Evolutionary conservation across 1,140 invertebrate species (phyloP), one percentile per base, ranked within the genome.

Genomic region (Sycobia sp.): DNA sequence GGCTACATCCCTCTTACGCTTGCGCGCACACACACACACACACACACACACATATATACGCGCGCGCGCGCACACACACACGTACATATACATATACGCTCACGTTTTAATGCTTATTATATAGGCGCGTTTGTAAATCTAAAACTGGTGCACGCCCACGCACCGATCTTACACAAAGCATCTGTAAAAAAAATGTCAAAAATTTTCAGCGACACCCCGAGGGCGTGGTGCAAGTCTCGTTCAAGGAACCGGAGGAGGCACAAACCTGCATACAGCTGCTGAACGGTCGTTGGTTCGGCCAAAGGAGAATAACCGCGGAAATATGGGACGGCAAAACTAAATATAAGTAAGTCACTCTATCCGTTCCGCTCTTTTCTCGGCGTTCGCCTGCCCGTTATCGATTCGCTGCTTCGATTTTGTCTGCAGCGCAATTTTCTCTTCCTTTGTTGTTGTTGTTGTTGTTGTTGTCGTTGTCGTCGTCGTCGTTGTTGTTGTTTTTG

Each of bases 251-350:
- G 1, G 95, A 96, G 76, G 90, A 93, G 72, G 96, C 97, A 2
- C 95, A 99, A 82, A 84, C 88, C 36, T 96, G 96, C 56, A 88
- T 99, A 13, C 83, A 88, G 67, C 84, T 95, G 43, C 86, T 99
- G 69, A 93, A 99, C 82, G 91, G 92, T 0, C 85, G 95, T n/a
- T 95, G 91, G 86, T 98, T 98, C 83, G 91, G 89, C 3, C 89
- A 95, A 72, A 84, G 92, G 27, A 86, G 90, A 78, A 85, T 99
- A 20, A 86, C 84, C 4, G 97, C 95, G 3, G 89, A 91, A 74
- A 89, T 91, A 62, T 99, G 95, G 94, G 96, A 99, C 84, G 97
- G 97, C 7, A 91, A 90, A 76, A 96, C 94, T 0, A 98, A 96
- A 78, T 98, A 92, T 80, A 94, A 89, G 86, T 88, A 67, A 77